Conservation (phyloP, 2,797 vertebrate genomes). For the Mus minutoides region DNA sequence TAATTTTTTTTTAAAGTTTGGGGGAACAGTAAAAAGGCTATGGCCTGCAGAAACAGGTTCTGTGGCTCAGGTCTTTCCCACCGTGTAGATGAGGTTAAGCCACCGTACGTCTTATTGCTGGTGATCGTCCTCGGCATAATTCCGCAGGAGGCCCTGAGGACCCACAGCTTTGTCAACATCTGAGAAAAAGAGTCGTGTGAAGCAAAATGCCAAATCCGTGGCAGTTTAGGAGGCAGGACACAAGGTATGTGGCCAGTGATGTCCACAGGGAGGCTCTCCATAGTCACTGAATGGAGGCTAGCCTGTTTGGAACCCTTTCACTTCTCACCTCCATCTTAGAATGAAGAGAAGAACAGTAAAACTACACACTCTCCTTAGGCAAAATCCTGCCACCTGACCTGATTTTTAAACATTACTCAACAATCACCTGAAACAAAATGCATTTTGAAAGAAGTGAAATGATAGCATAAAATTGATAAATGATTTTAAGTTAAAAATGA, state of each 20-base stretch:
- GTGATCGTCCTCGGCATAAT: neutral
- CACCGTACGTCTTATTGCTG: neutral
- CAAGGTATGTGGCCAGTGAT: neutral
- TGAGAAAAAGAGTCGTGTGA: neutral
- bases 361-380: neutral
- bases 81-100: neutral
- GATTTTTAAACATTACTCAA: slow-evolving; percentile 34
- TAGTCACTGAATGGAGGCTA: neutral
- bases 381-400: neutral
- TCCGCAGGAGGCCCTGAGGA: neutral
- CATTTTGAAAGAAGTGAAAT: slow-evolving; percentile 23
- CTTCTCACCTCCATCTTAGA: neutral
- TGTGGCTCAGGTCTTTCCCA: neutral
- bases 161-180: neutral
- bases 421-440: slow-evolving; percentile 2
- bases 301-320: neutral
- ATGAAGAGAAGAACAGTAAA: neutral
- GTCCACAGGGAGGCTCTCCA: neutral
- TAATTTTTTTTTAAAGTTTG: neutral
- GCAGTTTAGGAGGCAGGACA: neutral
- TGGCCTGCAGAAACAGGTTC: neutral
- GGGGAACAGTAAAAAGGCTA: neutral
- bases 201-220: neutral
- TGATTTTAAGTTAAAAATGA: slow-evolving; percentile 44
- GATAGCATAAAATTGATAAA: neutral